Conservation (phyloP, 1,140 invertebrate species). For the Aphis craccivora region DNA sequence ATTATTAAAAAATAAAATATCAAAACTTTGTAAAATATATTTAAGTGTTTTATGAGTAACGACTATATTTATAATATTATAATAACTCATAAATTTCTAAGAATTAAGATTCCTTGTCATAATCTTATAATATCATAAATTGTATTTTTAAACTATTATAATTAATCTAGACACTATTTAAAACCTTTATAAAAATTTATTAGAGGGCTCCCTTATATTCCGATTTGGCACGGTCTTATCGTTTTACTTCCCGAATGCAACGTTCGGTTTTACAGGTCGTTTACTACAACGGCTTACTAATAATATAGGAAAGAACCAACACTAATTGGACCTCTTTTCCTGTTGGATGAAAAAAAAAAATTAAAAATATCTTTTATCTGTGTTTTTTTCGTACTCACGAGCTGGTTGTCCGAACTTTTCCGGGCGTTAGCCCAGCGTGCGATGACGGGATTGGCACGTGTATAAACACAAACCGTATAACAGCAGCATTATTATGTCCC, state of each 20-base stretch:
- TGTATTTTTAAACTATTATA: slow-evolving; percentile 28
- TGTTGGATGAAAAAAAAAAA: slow-evolving; percentile 8
- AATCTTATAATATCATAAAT: not conserved
- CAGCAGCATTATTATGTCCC: slow-evolving; percentile 9
- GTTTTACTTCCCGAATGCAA: slow-evolving; percentile 23
- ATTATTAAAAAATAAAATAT: not conserved
- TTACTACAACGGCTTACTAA: not conserved
- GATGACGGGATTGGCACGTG: not conserved
- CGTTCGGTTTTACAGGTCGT: slow-evolving; percentile 25
- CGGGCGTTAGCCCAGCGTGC: not conserved
- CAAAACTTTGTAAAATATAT: not conserved
- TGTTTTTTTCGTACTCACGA: not conserved
- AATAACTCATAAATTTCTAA: not conserved
- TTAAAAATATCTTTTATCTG: slow-evolving; percentile 36
- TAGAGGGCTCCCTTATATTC: slow-evolving; percentile 25
- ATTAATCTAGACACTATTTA: not conserved
- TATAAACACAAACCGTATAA: not conserved
- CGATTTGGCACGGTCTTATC: slow-evolving; percentile 25
- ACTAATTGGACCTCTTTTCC: slow-evolving; percentile 47
- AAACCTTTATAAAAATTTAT: not conserved
- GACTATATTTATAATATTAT: slow-evolving; percentile 9
- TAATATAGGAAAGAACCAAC: slow-evolving; percentile 25
- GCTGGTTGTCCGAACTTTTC: slow-evolving; percentile 32
- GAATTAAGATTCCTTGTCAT: not conserved
- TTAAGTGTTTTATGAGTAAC: not conserved